phyloP scores from a whole-genome alignment of 2,797 vertebrate genomes.

The Champsocephalus gunnari region DNA sequence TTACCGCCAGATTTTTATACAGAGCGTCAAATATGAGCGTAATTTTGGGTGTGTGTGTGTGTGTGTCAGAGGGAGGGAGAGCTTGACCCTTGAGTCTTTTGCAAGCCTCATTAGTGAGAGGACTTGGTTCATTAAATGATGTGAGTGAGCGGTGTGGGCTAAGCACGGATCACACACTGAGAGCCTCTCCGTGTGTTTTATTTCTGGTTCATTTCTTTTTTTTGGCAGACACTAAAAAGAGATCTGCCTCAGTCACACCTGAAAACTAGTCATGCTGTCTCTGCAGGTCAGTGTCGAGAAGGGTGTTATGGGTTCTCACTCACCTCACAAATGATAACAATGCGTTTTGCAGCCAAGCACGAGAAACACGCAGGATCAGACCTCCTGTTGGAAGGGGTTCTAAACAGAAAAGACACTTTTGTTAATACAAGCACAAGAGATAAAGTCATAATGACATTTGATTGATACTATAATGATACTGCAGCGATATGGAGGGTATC shows the following conservation, averaged over 20 bases:
- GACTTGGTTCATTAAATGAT: slow-evolving; percentile 78
- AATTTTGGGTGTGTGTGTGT: slow-evolving; percentile 19
- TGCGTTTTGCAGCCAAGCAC: too few relatives aligned
- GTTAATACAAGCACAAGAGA: neutral
- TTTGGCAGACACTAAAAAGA: slow-evolving; percentile 12
- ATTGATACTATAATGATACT: neutral
- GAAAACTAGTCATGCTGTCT: neutral
- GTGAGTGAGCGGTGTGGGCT: slow-evolving; percentile 54
- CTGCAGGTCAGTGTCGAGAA: slow-evolving; percentile 6
- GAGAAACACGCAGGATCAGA: neutral
- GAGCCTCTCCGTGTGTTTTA: slow-evolving; percentile 38
- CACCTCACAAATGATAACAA: neutral
- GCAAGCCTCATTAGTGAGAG: slow-evolving; percentile 76
- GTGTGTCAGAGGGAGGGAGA: slow-evolving; percentile 30
- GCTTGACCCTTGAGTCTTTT: slow-evolving; percentile 71
- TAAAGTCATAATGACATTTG: neutral
- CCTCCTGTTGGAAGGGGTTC: neutral
- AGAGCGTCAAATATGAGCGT: slow-evolving; percentile 46
- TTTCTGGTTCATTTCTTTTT: slow-evolving; percentile 33
- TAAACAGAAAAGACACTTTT: neutral
- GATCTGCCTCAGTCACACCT: slow-evolving; percentile 9
- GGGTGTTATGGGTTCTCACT: neutral
- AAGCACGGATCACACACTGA: slow-evolving; percentile 61
- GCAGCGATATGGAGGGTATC: neutral
- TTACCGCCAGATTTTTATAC: slow-evolving; percentile 23